Evolutionary conservation across 2,797 vertebrate species (phyloP).

Genomic region (Paedocypris micromegethes): DNA sequence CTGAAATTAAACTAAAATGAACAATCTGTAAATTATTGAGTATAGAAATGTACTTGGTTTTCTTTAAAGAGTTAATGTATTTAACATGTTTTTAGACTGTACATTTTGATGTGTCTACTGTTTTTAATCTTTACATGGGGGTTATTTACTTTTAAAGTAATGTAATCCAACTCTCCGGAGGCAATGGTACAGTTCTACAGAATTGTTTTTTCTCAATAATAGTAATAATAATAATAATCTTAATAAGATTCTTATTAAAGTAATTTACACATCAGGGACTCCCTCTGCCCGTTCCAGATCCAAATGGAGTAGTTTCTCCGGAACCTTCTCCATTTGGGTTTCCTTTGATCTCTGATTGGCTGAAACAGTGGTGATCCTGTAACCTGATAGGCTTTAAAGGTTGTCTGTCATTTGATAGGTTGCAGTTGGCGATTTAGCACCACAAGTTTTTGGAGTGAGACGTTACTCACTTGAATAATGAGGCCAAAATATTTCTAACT

Average conservation of each 20-base stretch:
- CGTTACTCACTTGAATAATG: constrained; percentile 13
- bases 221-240: background rate
- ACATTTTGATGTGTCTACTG: constrained; percentile 53
- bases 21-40: constrained; percentile 83
- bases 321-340: constrained; percentile 64
- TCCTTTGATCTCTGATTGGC: constrained; percentile 64
- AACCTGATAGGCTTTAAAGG: constrained; percentile 34
- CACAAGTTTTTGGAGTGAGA: constrained; percentile 14
- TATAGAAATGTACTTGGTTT: constrained; percentile 64
- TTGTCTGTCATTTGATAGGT: constrained; percentile 6
- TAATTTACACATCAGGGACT: constrained; percentile 23
- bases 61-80: constrained; percentile 74
- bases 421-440: constrained; percentile 22
- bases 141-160: constrained; percentile 28
- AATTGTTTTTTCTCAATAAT: background rate
- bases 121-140: constrained; percentile 53
- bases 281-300: background rate
- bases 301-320: constrained; percentile 43
- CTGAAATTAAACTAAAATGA: constrained; percentile 69
- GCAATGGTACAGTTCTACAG: constrained; percentile 11
- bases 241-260: constrained; percentile 3
- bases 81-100: constrained; percentile 66
- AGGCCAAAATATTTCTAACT: constrained; percentile 40
- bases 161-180: constrained; percentile 25
- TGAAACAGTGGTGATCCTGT: constrained; percentile 40